Evolutionary conservation across 64 coral and sea anemone genomes (phyloP).

Genomic region (Hydrozoanthus tunicans): DNA sequence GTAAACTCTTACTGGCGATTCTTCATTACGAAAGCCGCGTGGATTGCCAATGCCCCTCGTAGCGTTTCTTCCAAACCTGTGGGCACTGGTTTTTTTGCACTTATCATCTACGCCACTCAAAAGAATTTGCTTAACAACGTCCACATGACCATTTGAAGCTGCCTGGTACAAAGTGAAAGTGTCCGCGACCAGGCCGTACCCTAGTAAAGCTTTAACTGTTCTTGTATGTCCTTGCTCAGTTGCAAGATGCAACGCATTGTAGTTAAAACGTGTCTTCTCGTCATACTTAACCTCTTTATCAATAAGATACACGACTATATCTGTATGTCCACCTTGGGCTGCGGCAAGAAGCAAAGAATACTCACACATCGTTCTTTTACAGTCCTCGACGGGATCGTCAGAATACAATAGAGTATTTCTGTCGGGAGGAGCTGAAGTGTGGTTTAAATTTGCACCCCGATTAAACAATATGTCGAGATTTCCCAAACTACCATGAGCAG

Average conservation of each 20-base stretch:
- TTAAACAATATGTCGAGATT: conserved; percentile 41
- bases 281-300: neutral
- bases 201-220: conserved; percentile 15
- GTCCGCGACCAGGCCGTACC: neutral
- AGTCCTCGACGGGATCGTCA: conserved; percentile 36
- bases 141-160: neutral
- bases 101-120: conserved; percentile 20
- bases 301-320: neutral
- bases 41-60: neutral
- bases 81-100: neutral
- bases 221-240: conserved; percentile 25
- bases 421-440: conserved; percentile 11
- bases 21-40: neutral
- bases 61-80: neutral
- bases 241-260: conserved; percentile 29
- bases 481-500: conserved; percentile 1
- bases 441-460: conserved; percentile 58
- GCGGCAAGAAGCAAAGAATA: conserved; percentile 76
- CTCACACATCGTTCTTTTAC: conserved; percentile 53
- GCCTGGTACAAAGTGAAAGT: neutral
- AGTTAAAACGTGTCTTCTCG: neutral
- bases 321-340: conserved; percentile 60
- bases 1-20: neutral
- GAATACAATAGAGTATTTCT: conserved; percentile 12
- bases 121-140: conserved; percentile 6